Evolutionary conservation across 2,113 vertebrate species (phyloP).

Genomic region (Rhynchomys soricoides): DNA sequence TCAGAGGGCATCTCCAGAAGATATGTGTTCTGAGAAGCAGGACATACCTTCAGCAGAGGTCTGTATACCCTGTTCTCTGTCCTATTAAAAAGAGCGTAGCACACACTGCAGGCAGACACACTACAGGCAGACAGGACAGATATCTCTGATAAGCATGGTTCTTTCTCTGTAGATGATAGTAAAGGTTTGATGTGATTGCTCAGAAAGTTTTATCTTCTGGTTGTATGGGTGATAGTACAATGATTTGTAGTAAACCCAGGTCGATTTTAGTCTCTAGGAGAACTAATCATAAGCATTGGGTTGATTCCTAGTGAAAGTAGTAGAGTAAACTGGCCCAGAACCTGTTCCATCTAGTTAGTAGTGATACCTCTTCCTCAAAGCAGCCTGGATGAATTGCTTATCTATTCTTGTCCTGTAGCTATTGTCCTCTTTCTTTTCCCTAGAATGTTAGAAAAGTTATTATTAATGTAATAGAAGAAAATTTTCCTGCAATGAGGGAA

Average conservation of each 20-base stretch:
- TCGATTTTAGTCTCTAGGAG: not conserved
- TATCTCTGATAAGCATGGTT: not conserved
- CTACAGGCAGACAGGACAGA: too few relatives aligned
- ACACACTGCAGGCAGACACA: not conserved
- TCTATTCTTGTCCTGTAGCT: not conserved
- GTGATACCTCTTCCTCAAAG: not conserved
- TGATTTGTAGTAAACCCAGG: not conserved
- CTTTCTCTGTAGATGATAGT: not conserved
- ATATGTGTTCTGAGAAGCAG: constrained; percentile 81
- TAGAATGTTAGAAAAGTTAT: not conserved
- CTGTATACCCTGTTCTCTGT: constrained; percentile 58
- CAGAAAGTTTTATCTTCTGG: constrained; percentile 16
- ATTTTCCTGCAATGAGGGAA: not conserved
- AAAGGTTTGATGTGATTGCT: not conserved
- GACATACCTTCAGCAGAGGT: constrained; percentile 84
- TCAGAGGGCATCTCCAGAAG: constrained; percentile 83
- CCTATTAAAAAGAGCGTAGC: not conserved
- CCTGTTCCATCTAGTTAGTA: not conserved
- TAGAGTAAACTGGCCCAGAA: not conserved
- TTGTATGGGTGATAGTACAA: not conserved
- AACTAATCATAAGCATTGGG: not conserved
- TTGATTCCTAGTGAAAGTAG: not conserved
- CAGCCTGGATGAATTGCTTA: not conserved
- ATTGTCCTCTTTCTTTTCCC: not conserved
- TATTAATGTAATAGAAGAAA: not conserved